Evolutionary conservation across 2,888 invertebrate species (phyloP).

Genomic region (Phorcus lineatus): DNA sequence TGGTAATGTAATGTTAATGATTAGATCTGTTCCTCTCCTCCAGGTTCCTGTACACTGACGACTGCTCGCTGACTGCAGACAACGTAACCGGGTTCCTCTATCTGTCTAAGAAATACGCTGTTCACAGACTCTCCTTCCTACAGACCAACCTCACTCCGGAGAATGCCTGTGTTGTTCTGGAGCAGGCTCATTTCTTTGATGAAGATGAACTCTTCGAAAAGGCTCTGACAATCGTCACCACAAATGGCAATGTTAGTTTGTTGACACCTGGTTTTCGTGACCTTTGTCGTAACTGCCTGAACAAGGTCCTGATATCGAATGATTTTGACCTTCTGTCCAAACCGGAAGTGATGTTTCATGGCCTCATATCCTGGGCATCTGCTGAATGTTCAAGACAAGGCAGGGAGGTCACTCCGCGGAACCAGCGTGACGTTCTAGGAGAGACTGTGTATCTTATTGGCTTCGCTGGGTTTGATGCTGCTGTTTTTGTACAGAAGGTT

Average conservation of each 20-base stretch:
- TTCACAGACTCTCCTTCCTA: neutral
- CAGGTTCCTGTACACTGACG: neutral
- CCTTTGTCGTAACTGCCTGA: neutral
- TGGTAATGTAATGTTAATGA: too few relatives aligned
- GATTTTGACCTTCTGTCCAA: neutral
- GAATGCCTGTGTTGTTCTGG: slow-evolving; percentile 21
- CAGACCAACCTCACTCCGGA: neutral
- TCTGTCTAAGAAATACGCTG: slow-evolving; percentile 21
- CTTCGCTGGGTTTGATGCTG: too few relatives aligned
- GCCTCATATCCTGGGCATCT: neutral
- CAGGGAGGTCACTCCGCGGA: neutral
- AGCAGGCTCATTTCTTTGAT: slow-evolving; percentile 17
- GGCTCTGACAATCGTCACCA: slow-evolving; percentile 1
- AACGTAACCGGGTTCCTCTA: slow-evolving; percentile 20
- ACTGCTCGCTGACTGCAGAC: neutral
- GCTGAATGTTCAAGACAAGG: neutral
- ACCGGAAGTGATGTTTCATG: neutral
- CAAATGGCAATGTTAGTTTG: neutral
- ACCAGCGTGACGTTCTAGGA: too few relatives aligned
- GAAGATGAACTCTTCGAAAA: slow-evolving; percentile 2
- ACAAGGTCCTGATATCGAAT: neutral
- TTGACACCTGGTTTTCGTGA: neutral
- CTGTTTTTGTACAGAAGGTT: too few relatives aligned
- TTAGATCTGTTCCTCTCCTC: too few relatives aligned
- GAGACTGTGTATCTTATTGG: too few relatives aligned